Evolutionary conservation across 92 coral and sea anemone genomes (phyloP), one percentile per base, ranked within the genome.

Genomic region (Montipora capitata): DNA sequence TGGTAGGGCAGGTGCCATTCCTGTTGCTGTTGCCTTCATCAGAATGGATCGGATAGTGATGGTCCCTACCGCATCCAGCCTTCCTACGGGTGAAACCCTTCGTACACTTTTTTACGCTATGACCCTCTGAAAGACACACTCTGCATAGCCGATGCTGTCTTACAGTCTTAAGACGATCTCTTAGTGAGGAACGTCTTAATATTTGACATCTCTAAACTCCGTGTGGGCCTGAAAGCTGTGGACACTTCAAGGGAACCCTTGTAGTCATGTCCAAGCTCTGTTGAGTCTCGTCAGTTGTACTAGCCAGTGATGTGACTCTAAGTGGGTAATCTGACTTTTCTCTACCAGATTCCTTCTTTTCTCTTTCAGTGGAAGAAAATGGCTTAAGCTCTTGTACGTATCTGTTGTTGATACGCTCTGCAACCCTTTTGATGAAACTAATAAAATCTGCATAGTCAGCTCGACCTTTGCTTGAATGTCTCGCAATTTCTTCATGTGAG

Each of bases 41-140:
- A 20, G 87, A 42, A 41, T 94, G 94, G 11, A 90, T 71, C 78
- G 87, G 71, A 56, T 82, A 72, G 80, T 94, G 92, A 51, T 93
- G 92, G 61, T 69, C 87, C 41, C 69, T 74, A n/a, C 92, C 90
- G 49, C 96, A 93, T 27, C 92, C 94, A 10, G 71, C 40, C 11
- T 68, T 79, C 83, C 90, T 65, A 77, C 96, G 87, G 18, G 78
- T 79, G 84, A 91, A 94, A 63, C 88, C 92, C 41, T 63, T 94
- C 14, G 68, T 87, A 80, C 94, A 91, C n/a, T 86, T 68, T 40
- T 67, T 81, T 39, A 90, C 87, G 39, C 68, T 78, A 77, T 94
- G 93, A 51, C 96, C 96, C 68, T 80, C 92, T 42, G 79, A 92
- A 2, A 94, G 92, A 76, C 94, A 91, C 61, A 70, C 51, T 87